Evolutionary conservation across 2,797 vertebrate species (phyloP).

Genomic region (Spondyliosoma cantharus): DNA sequence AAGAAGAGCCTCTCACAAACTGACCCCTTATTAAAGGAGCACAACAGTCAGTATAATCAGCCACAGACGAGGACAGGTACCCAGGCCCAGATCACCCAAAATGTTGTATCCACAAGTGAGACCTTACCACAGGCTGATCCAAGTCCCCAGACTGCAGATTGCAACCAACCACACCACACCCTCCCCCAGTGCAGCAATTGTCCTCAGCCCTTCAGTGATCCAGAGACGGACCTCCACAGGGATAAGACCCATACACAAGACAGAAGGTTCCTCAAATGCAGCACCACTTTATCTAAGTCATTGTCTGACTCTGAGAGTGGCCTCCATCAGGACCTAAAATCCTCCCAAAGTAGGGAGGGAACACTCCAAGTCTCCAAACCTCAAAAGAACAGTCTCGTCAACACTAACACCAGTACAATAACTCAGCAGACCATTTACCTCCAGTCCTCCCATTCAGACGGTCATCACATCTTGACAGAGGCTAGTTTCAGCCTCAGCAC

Average conservation of each 20-base stretch:
- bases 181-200: not conserved
- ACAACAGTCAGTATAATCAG: not conserved
- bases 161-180: not conserved
- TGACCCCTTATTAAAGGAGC: not conserved
- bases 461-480: not conserved
- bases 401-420: not conserved
- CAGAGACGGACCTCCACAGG: conserved; percentile 1
- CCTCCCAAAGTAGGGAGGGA: conserved; percentile 2
- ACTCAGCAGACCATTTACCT: conserved; percentile 10
- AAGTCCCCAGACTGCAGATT: conserved; percentile 31
- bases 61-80: not conserved
- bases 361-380: not conserved
- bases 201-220: not conserved
- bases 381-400: not conserved
- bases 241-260: conserved; percentile 1
- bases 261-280: not conserved
- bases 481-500: not conserved
- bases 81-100: conserved; percentile 2
- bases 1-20: not conserved
- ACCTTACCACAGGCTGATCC: conserved; percentile 3
- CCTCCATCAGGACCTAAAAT: not conserved
- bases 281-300: not conserved
- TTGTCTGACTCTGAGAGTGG: not conserved
- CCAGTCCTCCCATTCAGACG: not conserved
- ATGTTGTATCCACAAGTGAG: not conserved